Base-by-base conservation (phyloP, 2,113 vertebrate genomes). In the Todiramphus chloris region DNA sequence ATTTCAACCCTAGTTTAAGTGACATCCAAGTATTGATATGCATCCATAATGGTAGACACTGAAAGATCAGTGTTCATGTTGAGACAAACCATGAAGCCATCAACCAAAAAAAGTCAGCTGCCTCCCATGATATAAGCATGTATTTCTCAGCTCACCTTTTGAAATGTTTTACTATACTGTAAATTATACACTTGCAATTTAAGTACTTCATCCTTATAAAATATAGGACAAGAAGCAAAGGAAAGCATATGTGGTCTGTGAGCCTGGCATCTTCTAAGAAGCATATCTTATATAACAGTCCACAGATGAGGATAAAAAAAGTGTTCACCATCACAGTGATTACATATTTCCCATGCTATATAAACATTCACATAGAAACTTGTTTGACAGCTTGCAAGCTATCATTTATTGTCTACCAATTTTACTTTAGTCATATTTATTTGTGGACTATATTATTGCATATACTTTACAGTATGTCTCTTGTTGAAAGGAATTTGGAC, bases 401-500 rank as follows among this genome's bases (percentile, higher is more conserved):
- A 81, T 59, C 13, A 67, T 58, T 85, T 79, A 24, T 75, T 90
- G 78, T 48, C 69, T 51, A 46, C 13, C 23, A 68, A 33, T 43
- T 89, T 69, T 20, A 64, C 39, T 83, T 83, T n/a, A 78, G 66
- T 15, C 31, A 30, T 50, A 24, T 19, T 78, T 84, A 59, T 72
- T 79, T 75, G 31, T 44, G 43, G 31, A 60, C 41, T n/a, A 6
- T 37, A 17, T 72, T 85, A 63, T 19, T 64, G 28, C 69, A 59
- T 59, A 72, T 2, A 0, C 19, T 46, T 20, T 48, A 44, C 6
- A 66, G 37, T 43, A 66, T 6, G 9, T 51, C 2, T 1, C n/a
- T 79, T 28, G 56, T 50, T 82, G 67, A 88, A 88, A 90, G 48
- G 43, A 82, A 88, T 72, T 83, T 69, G 72, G 35, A 83, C 30